Evolutionary conservation across 1,140 invertebrate species (phyloP).

Genomic region (Centruroides vittatus): DNA sequence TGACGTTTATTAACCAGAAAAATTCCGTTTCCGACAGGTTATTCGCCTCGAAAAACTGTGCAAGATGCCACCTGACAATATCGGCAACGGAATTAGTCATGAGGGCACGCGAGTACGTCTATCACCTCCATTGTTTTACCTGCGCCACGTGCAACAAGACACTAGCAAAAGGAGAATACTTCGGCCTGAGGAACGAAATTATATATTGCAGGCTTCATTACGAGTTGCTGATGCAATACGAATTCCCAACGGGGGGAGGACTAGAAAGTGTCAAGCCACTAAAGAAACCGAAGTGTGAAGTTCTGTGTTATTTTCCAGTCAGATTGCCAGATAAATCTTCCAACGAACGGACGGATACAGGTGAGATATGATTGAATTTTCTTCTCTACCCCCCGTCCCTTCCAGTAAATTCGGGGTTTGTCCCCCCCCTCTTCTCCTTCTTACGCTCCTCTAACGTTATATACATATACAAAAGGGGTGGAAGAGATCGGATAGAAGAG

Average conservation of each 20-base stretch:
- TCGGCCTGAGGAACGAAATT: slow-evolving; percentile 40
- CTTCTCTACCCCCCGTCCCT: too few relatives aligned
- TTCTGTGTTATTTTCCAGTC: too few relatives aligned
- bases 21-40: slow-evolving; percentile 20
- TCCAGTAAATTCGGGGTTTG: too few relatives aligned
- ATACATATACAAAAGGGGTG: background rate
- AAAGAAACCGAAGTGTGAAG: too few relatives aligned
- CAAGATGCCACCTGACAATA: slow-evolving; percentile 63
- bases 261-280: too few relatives aligned
- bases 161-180: slow-evolving; percentile 56
- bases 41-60: slow-evolving; percentile 50
- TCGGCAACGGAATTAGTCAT: slow-evolving; percentile 78
- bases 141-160: slow-evolving; percentile 60
- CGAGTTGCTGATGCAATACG: slow-evolving; percentile 20
- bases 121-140: slow-evolving; percentile 78
- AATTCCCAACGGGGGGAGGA: slow-evolving; percentile 4
- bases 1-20: too few relatives aligned
- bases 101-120: slow-evolving; percentile 70
- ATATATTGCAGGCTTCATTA: slow-evolving; percentile 34
- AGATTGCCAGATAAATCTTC: too few relatives aligned
- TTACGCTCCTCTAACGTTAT: too few relatives aligned
- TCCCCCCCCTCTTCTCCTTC: too few relatives aligned
- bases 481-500: background rate
- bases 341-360: too few relatives aligned
- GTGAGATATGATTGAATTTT: too few relatives aligned